Evolutionary conservation across 2,888 invertebrate species (phyloP).

Genomic region (Ferrisia virgata): DNA sequence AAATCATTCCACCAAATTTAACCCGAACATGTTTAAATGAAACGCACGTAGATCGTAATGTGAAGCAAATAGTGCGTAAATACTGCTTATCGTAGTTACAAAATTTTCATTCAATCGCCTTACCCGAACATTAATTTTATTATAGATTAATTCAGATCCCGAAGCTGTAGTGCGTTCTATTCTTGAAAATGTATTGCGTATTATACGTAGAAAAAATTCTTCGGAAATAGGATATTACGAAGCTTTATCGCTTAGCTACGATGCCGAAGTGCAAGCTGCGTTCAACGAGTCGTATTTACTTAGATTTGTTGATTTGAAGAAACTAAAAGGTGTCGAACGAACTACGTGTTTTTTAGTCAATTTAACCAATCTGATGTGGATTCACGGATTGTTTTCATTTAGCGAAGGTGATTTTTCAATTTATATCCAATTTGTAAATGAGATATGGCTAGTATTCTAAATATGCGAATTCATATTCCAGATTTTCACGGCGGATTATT

Average conservation of each 20-base stretch:
- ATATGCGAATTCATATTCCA: neutral
- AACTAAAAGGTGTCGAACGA: neutral
- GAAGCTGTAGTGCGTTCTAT: neutral
- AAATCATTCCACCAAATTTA: neutral
- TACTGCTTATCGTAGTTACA: too few species aligned
- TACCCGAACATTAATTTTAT: neutral
- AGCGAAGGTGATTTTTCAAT: conserved; percentile 23
- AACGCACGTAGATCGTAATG: neutral
- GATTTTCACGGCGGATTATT: neutral
- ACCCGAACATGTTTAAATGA: neutral
- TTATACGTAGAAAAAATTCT: neutral
- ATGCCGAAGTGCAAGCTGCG: neutral
- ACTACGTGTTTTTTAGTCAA: conserved; percentile 51
- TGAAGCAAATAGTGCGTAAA: neutral
- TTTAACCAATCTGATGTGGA: conserved; percentile 53
- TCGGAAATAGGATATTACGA: neutral
- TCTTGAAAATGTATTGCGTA: neutral
- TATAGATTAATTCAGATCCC: neutral
- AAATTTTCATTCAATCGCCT: too few species aligned
- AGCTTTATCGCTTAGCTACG: neutral
- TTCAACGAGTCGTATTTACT: neutral
- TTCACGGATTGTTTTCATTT: conserved; percentile 52
- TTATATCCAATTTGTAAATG: neutral
- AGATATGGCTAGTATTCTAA: neutral
- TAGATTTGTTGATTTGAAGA: neutral